These are phyloP conservation scores for Chondrilla cf. caribensis DNA, from an alignment of 37 sponge, comb jelly and placozoan genomes.

Conservation along the genomic window DNA sequence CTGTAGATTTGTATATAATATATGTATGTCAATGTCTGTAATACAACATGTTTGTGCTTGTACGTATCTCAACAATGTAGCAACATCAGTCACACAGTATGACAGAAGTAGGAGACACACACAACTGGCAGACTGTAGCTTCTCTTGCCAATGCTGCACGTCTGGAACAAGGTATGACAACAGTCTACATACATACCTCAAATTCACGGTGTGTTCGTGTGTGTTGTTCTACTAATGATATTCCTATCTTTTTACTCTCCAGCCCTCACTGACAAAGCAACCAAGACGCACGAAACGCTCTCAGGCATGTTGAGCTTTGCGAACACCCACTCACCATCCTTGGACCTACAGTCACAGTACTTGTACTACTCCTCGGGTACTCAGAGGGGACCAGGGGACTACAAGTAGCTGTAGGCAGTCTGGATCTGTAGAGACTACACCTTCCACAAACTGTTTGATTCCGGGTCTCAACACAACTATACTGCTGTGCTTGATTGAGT, in stretches of 20 bases:
- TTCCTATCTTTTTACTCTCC: background rate
- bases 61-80: background rate
- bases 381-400: too few species aligned
- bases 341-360: too few species aligned
- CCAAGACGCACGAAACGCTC: constrained; percentile 1
- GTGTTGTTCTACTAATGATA: background rate
- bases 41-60: background rate
- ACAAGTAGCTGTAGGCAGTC: too few species aligned
- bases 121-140: constrained; percentile 3
- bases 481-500: too few species aligned
- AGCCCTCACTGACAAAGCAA: background rate
- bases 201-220: background rate
- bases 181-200: too few species aligned
- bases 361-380: too few species aligned
- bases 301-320: background rate
- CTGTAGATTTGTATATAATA: background rate
- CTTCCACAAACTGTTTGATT: too few species aligned
- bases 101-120: background rate
- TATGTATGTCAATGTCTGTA: background rate
- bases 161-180: constrained; percentile 17
- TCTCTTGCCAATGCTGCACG: constrained; percentile 6
- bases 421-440: too few species aligned
- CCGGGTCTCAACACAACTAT: too few species aligned
- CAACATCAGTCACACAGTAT: background rate
- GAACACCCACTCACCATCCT: background rate